Base-by-base conservation (phyloP, 2,888 invertebrate genomes). In the Cremastobaeus sp. region DNA sequence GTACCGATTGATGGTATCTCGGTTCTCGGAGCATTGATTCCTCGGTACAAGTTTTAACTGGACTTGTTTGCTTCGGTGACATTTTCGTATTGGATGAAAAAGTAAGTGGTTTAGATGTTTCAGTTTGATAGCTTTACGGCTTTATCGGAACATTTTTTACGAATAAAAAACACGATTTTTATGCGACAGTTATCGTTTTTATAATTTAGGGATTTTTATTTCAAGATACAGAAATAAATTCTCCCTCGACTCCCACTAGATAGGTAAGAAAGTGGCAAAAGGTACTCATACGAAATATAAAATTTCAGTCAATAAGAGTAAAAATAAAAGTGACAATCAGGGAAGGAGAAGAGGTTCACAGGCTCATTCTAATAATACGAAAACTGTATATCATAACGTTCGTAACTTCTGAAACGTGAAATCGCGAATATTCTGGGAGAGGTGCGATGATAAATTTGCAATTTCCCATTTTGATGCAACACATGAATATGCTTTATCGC, bases 401-500 rank as follows among this genome's bases (percentile, higher is more conserved):
- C 30, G 69, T 54, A 69, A 54, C 57, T 54, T 18, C 28, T 54
- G 62, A 48, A 62, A 54, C 41, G 48, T 48, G 41, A 70, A 70
- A 70, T 48, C 62, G 62, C 55, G 60, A 60, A 60, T 47, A 60
- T 50, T 57, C 43, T 50, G 35, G 39, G 34, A 57, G 45, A 47
- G 50, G 47, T 47, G 65, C 30, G 52, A 59, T 54, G 72, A 66
- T 65, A 72, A 72, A 72, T 65, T 47, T 8, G 65, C 59, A 65
- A 72, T 59, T 72, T 72, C 48, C 60, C 66, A 60, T 66, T 72
- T 54, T 66, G 72, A 72, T 60, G 60, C 52, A 60, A 60, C 54
- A 54, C 59, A 69, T 60, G 66, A 52, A 66, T 54, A 64, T 50
- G 73, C 39, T 66, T 68, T 73, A 73, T 73, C 73, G 48, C 50